Base-by-base conservation (phyloP, 2,797 vertebrate species). In the Masticophis lateralis region DNA sequence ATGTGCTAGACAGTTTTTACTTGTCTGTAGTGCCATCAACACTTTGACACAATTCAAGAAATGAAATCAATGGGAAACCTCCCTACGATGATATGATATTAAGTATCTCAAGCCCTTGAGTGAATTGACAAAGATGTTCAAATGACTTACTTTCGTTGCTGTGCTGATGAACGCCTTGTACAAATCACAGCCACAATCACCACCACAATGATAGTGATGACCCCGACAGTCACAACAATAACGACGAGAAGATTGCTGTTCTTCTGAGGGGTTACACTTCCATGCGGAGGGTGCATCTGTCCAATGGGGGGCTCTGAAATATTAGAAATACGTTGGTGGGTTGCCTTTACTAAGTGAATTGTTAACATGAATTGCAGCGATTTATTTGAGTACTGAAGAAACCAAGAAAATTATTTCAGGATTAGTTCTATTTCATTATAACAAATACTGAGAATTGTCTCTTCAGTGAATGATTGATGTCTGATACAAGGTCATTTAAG, bases 281-380 rank as follows among this genome's bases (percentile, higher is more conserved):
- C 98, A 0, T 99, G 98, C 0, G 99, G 99, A 0, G 99, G 99
- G 13, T 98, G 98, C 98, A 99, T 99, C 96, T 99, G 99, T 57
- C 99, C 99, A 12, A 99, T 98, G 1, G 99, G 99, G 61, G 99
- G 98, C 93, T 99, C 99, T 99, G 97, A 60, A 96, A 91, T 90
- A 37, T n/a, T 25, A 79, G 25, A 90, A 86, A 22, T 37, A 88
- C 4, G 27, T 51, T 10, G 59, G 18, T 56, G 56, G 53, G 13
- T 18, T 86, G 10, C 20, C 89, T 59, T 93, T 32, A 5, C 12
- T 16, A 51, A 28, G 6, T 51, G 14, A 93, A 74, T 90, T 51
- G 20, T 12, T 25, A 32, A 43, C n/a, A 7, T 32, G 6, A 93
- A 14, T 69, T 14, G n/a, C 20, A 14, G 37, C 55, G 53, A 8